These are phyloP conservation scores for Acropora tenuis DNA, from an alignment of 64 coral and sea anemone species.

Conservation along the genomic window DNA sequence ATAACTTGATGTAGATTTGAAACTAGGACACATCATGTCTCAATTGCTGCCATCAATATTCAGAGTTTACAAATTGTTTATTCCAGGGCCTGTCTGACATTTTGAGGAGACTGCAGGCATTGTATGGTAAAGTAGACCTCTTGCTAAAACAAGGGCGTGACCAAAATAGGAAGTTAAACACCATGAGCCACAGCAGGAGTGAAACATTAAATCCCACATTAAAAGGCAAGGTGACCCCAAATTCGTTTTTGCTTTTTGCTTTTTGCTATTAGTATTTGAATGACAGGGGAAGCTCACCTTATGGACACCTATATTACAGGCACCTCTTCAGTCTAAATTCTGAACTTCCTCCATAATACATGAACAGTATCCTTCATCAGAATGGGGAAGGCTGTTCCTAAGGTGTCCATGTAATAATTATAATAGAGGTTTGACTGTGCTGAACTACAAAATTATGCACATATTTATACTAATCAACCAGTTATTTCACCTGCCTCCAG, in stretches of 20 bases:
- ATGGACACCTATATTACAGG: constrained; percentile 2
- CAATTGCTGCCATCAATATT: background rate
- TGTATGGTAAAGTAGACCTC: background rate
- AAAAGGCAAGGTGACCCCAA: background rate
- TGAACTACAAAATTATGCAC: background rate
- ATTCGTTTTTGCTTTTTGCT: background rate
- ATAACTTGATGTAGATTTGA: constrained; percentile 3
- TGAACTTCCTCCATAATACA: constrained; percentile 7
- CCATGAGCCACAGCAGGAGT: background rate
- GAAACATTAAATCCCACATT: background rate
- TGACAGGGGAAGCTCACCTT: background rate
- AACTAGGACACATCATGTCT: constrained; percentile 6
- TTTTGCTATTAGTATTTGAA: constrained; percentile 8
- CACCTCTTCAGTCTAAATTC: constrained; percentile 6
- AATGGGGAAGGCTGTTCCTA: background rate
- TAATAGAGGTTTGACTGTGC: background rate
- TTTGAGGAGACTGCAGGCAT: background rate
- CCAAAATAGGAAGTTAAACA: constrained; percentile 2
- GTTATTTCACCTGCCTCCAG: background rate
- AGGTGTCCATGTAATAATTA: background rate
- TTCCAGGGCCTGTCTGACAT: background rate
- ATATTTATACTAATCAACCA: background rate
- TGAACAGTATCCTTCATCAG: background rate
- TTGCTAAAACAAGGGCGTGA: background rate
- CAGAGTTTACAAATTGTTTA: background rate